These are phyloP conservation scores for Phlogophora meticulosa DNA, from an alignment of 2,888 invertebrate species.

Conservation along the genomic window DNA sequence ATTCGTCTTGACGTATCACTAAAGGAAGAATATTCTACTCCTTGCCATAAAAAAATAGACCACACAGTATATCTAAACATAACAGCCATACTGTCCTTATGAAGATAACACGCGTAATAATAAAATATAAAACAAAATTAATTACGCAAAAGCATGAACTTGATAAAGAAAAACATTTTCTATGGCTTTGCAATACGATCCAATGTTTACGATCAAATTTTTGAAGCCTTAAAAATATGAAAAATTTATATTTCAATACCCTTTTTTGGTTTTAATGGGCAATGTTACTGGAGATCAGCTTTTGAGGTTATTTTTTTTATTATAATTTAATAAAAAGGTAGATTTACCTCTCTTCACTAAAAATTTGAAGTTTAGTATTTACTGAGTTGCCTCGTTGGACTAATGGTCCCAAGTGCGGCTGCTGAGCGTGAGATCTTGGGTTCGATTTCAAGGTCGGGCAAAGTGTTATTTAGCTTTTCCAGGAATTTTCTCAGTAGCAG, in stretches of 20 bases:
- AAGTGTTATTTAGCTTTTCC: too few relatives aligned
- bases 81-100: neutral
- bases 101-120: slow-evolving; percentile 1
- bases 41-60: too few relatives aligned
- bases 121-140: slow-evolving; percentile 25
- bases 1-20: too few relatives aligned
- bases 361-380: neutral
- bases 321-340: slow-evolving; percentile 3
- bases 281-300: slow-evolving; percentile 51
- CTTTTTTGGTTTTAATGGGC: slow-evolving; percentile 52
- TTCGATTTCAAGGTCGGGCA: too few relatives aligned
- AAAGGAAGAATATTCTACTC: neutral
- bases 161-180: slow-evolving; percentile 31
- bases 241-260: slow-evolving; percentile 51
- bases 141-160: slow-evolving; percentile 19
- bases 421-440: too few relatives aligned
- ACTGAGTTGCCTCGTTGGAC: neutral
- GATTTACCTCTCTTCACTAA: neutral
- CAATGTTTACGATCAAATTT: slow-evolving; percentile 45
- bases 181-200: slow-evolving; percentile 57
- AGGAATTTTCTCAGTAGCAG: too few relatives aligned
- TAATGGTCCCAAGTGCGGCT: too few relatives aligned
- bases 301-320: slow-evolving; percentile 26
- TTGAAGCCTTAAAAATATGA: slow-evolving; percentile 55
- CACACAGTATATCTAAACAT: neutral